Evolutionary conservation across 1,140 invertebrate genomes (phyloP), one percentile per base, ranked within the genome.

Genomic region (Drosophila repletoides): DNA sequence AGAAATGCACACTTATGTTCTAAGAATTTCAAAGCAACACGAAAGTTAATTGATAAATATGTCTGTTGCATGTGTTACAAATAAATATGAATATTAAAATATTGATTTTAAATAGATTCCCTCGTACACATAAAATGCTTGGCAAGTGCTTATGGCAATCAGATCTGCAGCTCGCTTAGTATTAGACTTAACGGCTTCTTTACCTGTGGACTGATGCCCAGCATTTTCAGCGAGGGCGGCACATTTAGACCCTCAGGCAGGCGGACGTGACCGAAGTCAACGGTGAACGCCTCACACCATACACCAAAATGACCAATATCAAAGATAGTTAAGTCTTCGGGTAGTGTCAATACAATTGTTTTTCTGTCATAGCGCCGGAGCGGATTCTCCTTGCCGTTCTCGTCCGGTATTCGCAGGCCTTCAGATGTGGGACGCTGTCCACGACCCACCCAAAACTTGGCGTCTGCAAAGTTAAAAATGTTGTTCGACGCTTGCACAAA

Each of bases 121-220:
- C 33, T 56, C 49, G 49, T 29, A 53, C 45, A 41, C 48, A 14
- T 60, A 19, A 34, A 68, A 31, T 40, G 41, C 38, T 65, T 58
- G 46, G 56, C 63, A 56, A 71, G 48, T 21, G 33, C 22, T 28
- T 52, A 49, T 66, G 63, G 36, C 52, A 34, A 56, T 83, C 71
- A 84, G 61, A 46, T 48, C 71, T 86, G 75, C 66, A 84, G 75
- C 63, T 84, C 80, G 61, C 83, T 89, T 67, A 89, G 71, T 66
- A 81, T 83, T 51, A 76, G 66, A 72, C 76, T 76, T 59, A 72
- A 55, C 52, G 45, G 59, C 76, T 77, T 88, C 76, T 93, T 93
- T 93, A 98, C 97, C 95, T 98, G 96, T 38, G 96, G 96, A 64
- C 96, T 96, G 65, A 98, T 94, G 38, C 97, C 97, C 4, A 98